Conservation (phyloP, 2,888 invertebrate species). For the Galerucella pusilla region DNA sequence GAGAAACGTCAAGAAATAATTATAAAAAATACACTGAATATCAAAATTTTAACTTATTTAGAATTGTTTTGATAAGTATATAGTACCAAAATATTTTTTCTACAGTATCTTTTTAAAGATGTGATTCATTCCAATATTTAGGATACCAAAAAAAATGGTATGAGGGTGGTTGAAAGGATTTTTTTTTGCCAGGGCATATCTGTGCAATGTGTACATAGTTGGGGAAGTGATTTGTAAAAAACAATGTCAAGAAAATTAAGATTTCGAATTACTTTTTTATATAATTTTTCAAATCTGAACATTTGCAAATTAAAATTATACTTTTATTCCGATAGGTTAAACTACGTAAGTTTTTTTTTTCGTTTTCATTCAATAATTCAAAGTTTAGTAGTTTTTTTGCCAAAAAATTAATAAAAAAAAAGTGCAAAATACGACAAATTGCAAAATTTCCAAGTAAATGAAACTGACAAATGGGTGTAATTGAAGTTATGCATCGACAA, state of each 20-base stretch:
- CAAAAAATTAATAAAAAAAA: background rate
- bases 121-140: constrained; percentile 45
- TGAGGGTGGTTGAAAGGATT: constrained; percentile 29
- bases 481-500: background rate
- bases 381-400: background rate
- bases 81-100: background rate
- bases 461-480: background rate
- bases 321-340: background rate
- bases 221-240: constrained; percentile 23
- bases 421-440: background rate
- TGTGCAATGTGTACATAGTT: constrained; percentile 61
- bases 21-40: too few species aligned
- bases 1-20: too few species aligned
- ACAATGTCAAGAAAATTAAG: constrained; percentile 31
- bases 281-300: background rate
- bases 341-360: too few species aligned
- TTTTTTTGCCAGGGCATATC: constrained; percentile 59
- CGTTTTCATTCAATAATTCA: background rate
- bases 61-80: background rate
- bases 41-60: too few species aligned
- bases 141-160: constrained; percentile 12
- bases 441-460: background rate
- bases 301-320: constrained; percentile 4
- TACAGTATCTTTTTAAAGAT: constrained; percentile 22
- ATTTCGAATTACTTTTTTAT: background rate